A percentile compares a stretch with the other conserved stretches of the same genome.
Evolutionary conservation across 1,140 invertebrate genomes (phyloP).

Genomic region (Heliconius hermathena): DNA sequence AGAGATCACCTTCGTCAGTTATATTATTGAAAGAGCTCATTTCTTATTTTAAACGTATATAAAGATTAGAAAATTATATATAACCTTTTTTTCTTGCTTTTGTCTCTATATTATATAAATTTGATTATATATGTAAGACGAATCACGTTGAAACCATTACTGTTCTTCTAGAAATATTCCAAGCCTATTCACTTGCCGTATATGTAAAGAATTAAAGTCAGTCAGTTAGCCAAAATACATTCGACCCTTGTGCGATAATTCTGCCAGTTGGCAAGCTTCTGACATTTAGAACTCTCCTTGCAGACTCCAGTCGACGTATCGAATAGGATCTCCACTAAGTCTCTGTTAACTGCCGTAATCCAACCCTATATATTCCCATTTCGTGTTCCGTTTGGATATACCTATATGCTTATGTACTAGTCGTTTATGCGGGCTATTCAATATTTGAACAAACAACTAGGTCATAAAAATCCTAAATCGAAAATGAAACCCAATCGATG

Average conservation of each 20-base stretch:
- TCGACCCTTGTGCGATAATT: conserved; percentile 51
- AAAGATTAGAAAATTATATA: background rate
- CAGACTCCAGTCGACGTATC: conserved; percentile 50
- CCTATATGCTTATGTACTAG: conserved; percentile 23
- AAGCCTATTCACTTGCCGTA: conserved; percentile 19
- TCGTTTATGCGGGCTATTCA: conserved; percentile 18
- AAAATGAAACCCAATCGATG: background rate
- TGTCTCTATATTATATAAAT: background rate
- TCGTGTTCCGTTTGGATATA: conserved; percentile 34
- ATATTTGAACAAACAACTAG: conserved; percentile 12
- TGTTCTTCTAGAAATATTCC: background rate
- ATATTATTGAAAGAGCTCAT: background rate
- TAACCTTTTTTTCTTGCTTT: background rate
- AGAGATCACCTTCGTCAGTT: conserved; percentile 20
- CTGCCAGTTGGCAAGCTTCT: conserved; percentile 61
- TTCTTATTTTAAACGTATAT: background rate
- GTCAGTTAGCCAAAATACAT: conserved; percentile 50
- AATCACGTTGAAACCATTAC: background rate
- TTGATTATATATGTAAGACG: too few relatives aligned
- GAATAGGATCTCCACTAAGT: conserved; percentile 54
- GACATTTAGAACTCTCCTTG: conserved; percentile 59
- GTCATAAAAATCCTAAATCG: conserved; percentile 1
- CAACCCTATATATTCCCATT: conserved; percentile 46
- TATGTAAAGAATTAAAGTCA: conserved; percentile 26
- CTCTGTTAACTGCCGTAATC: conserved; percentile 61